phyloP scores from a whole-genome alignment of 2,113 vertebrate species.

The Aphelocoma coerulescens region DNA sequence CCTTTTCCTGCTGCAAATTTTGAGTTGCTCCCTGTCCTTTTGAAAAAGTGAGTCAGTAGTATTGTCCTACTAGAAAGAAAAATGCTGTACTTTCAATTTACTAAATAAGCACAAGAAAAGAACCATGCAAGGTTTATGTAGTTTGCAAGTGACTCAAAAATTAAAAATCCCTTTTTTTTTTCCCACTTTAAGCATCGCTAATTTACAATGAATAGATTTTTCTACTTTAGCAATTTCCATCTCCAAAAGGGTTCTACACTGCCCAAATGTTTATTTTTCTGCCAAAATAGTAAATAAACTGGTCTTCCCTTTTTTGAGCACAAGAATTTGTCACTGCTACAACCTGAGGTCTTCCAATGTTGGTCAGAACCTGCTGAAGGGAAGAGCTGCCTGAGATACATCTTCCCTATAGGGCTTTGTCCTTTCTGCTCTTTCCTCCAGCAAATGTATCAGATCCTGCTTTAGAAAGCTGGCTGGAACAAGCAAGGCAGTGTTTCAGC shows the following conservation, averaged over 20 bases:
- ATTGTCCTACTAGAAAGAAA: not conserved
- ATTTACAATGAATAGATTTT: not conserved
- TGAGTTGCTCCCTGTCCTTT: not conserved
- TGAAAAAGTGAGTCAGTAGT: not conserved
- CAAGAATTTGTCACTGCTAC: not conserved
- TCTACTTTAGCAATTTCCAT: not conserved
- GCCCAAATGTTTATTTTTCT: not conserved
- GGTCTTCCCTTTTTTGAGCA: not conserved
- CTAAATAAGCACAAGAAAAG: not conserved
- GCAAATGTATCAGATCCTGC: not conserved
- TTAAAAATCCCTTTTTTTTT: not conserved
- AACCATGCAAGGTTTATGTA: accelerated
- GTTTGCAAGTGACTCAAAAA: not conserved
- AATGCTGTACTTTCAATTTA: not conserved
- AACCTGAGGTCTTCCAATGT: not conserved
- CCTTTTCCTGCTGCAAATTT: not conserved
- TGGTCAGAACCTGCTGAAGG: not conserved
- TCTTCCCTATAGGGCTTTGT: not conserved
- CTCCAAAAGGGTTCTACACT: not conserved
- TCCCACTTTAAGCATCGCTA: not conserved
- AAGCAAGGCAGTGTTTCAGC: constrained; percentile 40
- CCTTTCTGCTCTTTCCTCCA: constrained; percentile 14
- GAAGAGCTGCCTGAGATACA: not conserved
- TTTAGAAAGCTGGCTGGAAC: constrained; percentile 34
- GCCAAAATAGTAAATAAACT: not conserved